phyloP scores from a whole-genome alignment of 1,140 invertebrate genomes.

The Aphelenchoides besseyi region DNA sequence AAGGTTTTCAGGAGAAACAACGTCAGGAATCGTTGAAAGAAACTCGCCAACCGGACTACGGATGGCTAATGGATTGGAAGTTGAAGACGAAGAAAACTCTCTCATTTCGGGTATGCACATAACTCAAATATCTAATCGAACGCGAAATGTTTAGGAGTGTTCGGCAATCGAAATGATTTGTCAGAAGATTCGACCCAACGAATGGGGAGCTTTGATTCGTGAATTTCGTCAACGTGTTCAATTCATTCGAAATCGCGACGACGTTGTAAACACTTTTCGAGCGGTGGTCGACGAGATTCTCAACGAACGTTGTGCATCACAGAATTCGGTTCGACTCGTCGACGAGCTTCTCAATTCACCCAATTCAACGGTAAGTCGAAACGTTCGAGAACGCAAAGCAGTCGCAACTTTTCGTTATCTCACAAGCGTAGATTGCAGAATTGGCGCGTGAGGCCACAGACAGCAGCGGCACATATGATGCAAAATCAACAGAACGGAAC shows the following conservation, averaged over 20 bases:
- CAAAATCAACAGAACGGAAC: neutral
- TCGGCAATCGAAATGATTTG: slow-evolving; percentile 37
- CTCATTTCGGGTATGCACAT: slow-evolving; percentile 28
- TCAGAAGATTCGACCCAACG: slow-evolving; percentile 34
- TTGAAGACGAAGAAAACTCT: slow-evolving; percentile 39
- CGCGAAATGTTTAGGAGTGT: slow-evolving; percentile 33
- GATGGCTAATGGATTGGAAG: slow-evolving; percentile 45
- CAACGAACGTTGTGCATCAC: neutral
- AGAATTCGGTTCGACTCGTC: neutral
- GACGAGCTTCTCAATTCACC: slow-evolving; percentile 2
- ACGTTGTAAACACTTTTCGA: slow-evolving; percentile 26
- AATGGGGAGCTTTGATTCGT: slow-evolving; percentile 38
- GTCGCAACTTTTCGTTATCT: slow-evolving; percentile 8
- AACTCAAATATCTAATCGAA: neutral
- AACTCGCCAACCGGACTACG: slow-evolving; percentile 30
- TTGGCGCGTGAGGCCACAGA: slow-evolving; percentile 11
- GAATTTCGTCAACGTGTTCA: slow-evolving; percentile 27
- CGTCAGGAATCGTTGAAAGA: slow-evolving; percentile 30
- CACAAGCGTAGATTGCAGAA: slow-evolving; percentile 27
- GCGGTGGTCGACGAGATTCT: slow-evolving; percentile 11
- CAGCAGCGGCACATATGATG: slow-evolving; percentile 12
- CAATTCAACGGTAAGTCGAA: slow-evolving; percentile 11
- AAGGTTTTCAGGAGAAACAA: slow-evolving; percentile 33
- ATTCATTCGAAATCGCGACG: slow-evolving; percentile 25
- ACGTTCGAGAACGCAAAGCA: too few species aligned